Percentiles rank a stretch among this genome's conserved stretches.
Evolutionary conservation across 2,888 invertebrate species (phyloP).

Genomic region (Drosophila emarginata): DNA sequence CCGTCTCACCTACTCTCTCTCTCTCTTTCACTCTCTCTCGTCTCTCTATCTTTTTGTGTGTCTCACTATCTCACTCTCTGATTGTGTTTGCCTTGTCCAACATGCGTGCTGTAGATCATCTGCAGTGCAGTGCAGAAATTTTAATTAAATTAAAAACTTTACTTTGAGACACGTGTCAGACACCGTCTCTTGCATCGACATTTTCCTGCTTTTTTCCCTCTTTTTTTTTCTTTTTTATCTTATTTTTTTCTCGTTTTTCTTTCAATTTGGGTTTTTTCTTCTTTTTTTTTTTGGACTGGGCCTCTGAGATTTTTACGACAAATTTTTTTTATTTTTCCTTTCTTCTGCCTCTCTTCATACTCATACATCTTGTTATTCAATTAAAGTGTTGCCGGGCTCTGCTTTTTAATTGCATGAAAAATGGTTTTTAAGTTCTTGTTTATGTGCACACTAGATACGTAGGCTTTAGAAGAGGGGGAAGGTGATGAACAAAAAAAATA

Average conservation of each 20-base stretch:
- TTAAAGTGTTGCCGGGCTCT: conserved; percentile 54
- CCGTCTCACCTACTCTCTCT: conserved; percentile 23
- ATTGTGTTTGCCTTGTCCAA: conserved; percentile 67
- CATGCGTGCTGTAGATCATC: conserved; percentile 75
- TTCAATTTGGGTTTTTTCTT: not conserved
- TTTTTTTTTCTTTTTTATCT: conserved; percentile 48
- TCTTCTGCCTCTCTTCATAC: not conserved
- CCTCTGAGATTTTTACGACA: conserved; percentile 58
- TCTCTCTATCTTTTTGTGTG: not conserved
- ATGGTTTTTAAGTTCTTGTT: conserved; percentile 48
- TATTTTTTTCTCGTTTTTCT: conserved; percentile 6
- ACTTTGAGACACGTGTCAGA: conserved; percentile 72
- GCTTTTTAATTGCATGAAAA: conserved; percentile 69
- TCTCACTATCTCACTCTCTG: conserved; percentile 40
- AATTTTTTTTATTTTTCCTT: conserved; percentile 40
- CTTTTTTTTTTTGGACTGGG: conserved; percentile 17
- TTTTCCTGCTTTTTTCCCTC: conserved; percentile 3
- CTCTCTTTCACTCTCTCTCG: not conserved
- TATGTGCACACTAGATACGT: conserved; percentile 11
- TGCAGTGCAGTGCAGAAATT: conserved; percentile 55
- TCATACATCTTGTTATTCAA: conserved; percentile 65
- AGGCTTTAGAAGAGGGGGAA: not conserved
- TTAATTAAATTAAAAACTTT: conserved; percentile 78
- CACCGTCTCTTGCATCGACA: conserved; percentile 29
- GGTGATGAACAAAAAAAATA: no score